Conservation (phyloP, 1,140 invertebrate genomes). For the Meteorus sp. region DNA sequence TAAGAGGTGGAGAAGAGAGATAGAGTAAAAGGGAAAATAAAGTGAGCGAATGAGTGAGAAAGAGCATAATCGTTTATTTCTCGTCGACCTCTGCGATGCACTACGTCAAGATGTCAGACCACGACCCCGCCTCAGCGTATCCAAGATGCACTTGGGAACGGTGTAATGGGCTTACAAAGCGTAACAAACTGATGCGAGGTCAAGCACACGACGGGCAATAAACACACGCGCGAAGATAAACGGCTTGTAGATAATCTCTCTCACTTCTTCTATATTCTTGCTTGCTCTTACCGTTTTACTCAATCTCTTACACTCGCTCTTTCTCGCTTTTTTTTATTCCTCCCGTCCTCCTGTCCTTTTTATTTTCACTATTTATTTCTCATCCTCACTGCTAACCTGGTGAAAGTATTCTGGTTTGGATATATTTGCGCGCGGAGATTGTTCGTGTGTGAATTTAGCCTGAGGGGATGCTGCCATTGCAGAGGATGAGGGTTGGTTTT, state of each 20-base stretch:
- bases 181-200: slow-evolving; percentile 60
- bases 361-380: neutral
- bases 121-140: slow-evolving; percentile 53
- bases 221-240: slow-evolving; percentile 57
- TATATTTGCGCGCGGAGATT: slow-evolving; percentile 15
- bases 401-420: slow-evolving; percentile 48
- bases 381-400: slow-evolving; percentile 14
- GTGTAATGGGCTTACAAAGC: slow-evolving; percentile 60
- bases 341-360: too few relatives aligned
- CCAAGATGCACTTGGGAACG: slow-evolving; percentile 54
- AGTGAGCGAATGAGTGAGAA: too few relatives aligned
- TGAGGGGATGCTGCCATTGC: slow-evolving; percentile 4
- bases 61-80: slow-evolving; percentile 58
- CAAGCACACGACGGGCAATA: slow-evolving; percentile 59
- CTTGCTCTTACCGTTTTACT: neutral
- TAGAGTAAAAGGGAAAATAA: too few relatives aligned
- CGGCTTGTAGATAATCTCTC: slow-evolving; percentile 39
- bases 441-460: slow-evolving; percentile 6
- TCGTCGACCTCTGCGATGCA: slow-evolving; percentile 57
- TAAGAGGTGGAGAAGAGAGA: too few relatives aligned
- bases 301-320: neutral
- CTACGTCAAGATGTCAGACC: slow-evolving; percentile 59
- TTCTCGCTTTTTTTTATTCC: too few relatives aligned
- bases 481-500: slow-evolving; percentile 22
- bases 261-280: slow-evolving; percentile 5